phyloP scores from a whole-genome alignment of 2,797 vertebrate genomes.

The Darevskia nairensis region DNA sequence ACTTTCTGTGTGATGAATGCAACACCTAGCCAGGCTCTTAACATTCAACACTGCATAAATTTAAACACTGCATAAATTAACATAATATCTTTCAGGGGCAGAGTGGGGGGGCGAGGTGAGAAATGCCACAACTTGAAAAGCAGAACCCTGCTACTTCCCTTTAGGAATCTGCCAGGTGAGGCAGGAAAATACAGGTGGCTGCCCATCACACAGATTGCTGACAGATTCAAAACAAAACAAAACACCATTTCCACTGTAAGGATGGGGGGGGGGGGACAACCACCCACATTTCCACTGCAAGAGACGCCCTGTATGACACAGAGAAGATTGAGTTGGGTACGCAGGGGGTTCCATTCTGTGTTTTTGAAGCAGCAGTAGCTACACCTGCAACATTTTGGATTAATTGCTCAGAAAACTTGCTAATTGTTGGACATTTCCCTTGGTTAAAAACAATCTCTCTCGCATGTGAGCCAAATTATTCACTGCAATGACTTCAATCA shows the following conservation, averaged over 20 bases:
- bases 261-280: no score
- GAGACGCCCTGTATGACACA: neutral
- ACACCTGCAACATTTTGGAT: slow-evolving; percentile 20
- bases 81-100: slow-evolving; percentile 25
- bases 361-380: neutral
- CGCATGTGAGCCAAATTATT: slow-evolving; percentile 26
- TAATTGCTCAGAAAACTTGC: slow-evolving; percentile 29
- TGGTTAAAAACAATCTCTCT: slow-evolving; percentile 41
- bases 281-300: slow-evolving; percentile 23
- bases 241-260: slow-evolving; percentile 11
- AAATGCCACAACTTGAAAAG: slow-evolving; percentile 24
- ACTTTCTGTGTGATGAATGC: neutral
- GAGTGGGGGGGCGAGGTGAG: no score
- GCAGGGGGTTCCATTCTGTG: neutral
- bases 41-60: slow-evolving; percentile 65
- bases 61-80: slow-evolving; percentile 65
- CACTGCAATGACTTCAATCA: neutral
- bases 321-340: neutral
- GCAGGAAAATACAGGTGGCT: slow-evolving; percentile 49
- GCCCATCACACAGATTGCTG: slow-evolving; percentile 21
- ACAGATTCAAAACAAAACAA: neutral
- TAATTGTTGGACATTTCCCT: slow-evolving; percentile 6
- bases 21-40: slow-evolving; percentile 40
- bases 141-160: slow-evolving; percentile 55
- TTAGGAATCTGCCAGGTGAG: slow-evolving; percentile 57